Conservation (phyloP, 2,113 vertebrate species). For the Pungitius pungitius region DNA sequence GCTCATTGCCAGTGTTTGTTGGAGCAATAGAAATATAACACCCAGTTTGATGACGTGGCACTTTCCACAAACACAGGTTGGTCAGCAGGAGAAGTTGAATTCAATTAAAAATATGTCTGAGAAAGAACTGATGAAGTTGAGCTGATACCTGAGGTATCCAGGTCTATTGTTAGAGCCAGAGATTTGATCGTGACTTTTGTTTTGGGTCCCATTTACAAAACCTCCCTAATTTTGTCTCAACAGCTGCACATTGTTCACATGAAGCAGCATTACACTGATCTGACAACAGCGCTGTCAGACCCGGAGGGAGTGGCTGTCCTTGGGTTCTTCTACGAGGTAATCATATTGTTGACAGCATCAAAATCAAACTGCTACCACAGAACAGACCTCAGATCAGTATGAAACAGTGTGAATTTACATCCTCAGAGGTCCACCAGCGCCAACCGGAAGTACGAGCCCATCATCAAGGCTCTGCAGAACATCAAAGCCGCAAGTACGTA, state of each 20-base stretch:
- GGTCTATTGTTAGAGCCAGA: neutral
- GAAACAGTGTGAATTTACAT: neutral
- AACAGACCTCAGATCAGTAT: neutral
- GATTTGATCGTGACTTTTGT: neutral
- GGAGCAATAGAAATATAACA: neutral
- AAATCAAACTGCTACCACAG: neutral
- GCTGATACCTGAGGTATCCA: neutral
- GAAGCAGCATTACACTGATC: conserved; percentile 59
- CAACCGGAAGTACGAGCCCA: conserved; percentile 75
- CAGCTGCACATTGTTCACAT: conserved; percentile 93
- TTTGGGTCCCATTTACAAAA: neutral
- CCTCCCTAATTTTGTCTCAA: neutral
- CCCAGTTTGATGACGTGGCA: neutral
- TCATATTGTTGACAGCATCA: neutral
- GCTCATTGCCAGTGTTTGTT: too few species aligned
- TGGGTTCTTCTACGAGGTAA: conserved; percentile 90
- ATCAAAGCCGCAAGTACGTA: conserved; percentile 63
- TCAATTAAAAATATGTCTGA: too few species aligned
- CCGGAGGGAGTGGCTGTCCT: conserved; percentile 84
- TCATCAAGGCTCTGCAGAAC: conserved; percentile 63
- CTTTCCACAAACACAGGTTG: too few species aligned
- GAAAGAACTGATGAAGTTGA: too few species aligned
- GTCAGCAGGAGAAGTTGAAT: too few species aligned
- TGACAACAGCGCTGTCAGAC: conserved; percentile 59
- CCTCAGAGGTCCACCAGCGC: conserved; percentile 70